phyloP scores from a whole-genome alignment of 2,888 invertebrate genomes.

The Stictocephala bisonia region DNA sequence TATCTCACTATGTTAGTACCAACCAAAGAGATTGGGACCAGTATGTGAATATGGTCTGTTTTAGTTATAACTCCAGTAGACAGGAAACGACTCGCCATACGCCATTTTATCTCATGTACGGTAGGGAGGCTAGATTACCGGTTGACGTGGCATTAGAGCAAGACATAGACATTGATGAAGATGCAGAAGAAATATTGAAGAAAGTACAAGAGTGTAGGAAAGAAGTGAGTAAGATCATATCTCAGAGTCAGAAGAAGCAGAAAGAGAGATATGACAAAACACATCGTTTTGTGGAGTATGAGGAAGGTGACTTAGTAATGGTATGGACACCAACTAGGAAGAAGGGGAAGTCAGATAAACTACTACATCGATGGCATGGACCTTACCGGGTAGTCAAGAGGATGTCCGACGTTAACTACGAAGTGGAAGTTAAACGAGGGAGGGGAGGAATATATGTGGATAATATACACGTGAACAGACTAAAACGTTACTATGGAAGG shows the following conservation, averaged over 20 bases:
- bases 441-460: too few species aligned
- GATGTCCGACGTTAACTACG: neutral
- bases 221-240: neutral
- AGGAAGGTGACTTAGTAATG: neutral
- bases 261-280: neutral
- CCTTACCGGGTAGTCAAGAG: neutral
- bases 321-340: neutral
- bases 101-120: slow-evolving; percentile 3
- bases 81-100: slow-evolving; percentile 13
- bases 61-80: neutral
- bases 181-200: neutral
- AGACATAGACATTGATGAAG: neutral
- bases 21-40: slow-evolving; percentile 17
- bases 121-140: slow-evolving; percentile 9
- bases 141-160: neutral
- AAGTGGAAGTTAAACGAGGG: too few species aligned
- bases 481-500: slow-evolving; percentile 12
- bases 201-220: neutral
- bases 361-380: slow-evolving; percentile 11
- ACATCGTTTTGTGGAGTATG: neutral
- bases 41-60: slow-evolving; percentile 1
- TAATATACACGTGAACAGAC: neutral
- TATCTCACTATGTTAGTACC: slow-evolving; percentile 8
- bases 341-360: neutral
- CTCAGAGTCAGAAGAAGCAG: neutral